Evolutionary conservation across 2,113 vertebrate genomes (phyloP), one percentile per base, ranked within the genome.

Genomic region (Pipra filicauda): DNA sequence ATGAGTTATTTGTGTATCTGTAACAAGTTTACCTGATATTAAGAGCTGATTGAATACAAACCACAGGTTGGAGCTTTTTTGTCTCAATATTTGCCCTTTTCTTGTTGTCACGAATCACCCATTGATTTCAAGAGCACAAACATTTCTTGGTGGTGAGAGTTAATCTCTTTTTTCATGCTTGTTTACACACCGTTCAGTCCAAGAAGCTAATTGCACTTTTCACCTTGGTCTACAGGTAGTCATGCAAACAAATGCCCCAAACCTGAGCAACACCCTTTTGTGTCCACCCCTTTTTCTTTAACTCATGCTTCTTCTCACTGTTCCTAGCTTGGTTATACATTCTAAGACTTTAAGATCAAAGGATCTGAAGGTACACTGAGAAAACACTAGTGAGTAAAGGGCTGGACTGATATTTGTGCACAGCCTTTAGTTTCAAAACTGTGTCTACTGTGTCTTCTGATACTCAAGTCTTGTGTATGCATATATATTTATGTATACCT

Each of bases 191-290:
- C 96, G 86, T 97, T 98, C 96, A 94, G 93, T 92, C 79, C 88
- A 88, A 97, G 96, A 95, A 95, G 89, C 75, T 51, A 74, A 76
- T 74, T 98, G 98, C 97, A 98, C 98, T 98, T 98, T 98, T 98
- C 98, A 98, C 98, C 98, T 98, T 97, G 85, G 89, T 97, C 95
- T 97, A 97, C 92, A 93, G 96, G 96, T 89, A 93, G 89, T 83
- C 84, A 83, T 84, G 95, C 96, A 98, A 98, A 97, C 87, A 96
- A 91, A 96, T 81, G 91, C 83, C 94, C 93, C 95, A 91, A 93
- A 96, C 48, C 51, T 59, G 76, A 89, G 95, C 74, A 96, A 91
- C n/a, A 23, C n/a, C 75, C 78, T 94, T 96, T 85, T 96, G 69
- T 94, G 85, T 84, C 79, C 48, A 52, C 26, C 30, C 20, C 51